phyloP scores from a whole-genome alignment of 2,113 vertebrate genomes.

The Illadopsis cleaveri region DNA sequence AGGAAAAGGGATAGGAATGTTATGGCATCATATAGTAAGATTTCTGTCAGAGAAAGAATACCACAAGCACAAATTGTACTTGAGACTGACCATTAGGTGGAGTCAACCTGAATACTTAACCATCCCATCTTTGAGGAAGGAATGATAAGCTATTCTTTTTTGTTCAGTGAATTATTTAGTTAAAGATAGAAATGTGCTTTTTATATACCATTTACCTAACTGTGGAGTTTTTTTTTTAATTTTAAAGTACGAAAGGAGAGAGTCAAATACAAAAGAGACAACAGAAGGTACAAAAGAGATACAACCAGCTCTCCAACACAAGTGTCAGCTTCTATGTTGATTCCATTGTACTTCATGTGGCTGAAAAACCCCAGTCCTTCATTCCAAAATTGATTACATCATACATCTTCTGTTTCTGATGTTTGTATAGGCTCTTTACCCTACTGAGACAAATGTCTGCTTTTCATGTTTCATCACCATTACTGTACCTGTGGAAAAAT shows the following conservation, averaged over 20 bases:
- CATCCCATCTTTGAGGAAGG: neutral
- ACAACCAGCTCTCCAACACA: neutral
- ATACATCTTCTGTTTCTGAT: neutral
- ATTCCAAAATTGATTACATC: neutral
- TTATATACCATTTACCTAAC: neutral
- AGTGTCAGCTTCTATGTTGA: neutral
- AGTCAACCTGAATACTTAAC: neutral
- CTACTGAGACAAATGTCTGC: neutral
- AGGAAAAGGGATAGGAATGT: neutral
- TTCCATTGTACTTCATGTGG: neutral
- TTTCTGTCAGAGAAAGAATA: neutral
- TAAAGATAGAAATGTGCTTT: neutral
- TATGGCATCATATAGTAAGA: neutral
- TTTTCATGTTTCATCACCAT: neutral
- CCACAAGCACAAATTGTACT: neutral
- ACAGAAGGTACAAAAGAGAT: neutral
- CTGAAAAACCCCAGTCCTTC: neutral
- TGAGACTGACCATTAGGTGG: neutral
- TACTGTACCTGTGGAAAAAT: neutral
- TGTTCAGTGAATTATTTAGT: neutral
- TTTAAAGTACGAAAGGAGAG: neutral
- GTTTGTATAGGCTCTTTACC: neutral
- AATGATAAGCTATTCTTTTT: neutral
- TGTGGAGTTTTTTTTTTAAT: neutral
- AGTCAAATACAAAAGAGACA: neutral